phyloP scores from a whole-genome alignment of 2,797 vertebrate species.

The Helicolenus hilgendorfi region DNA sequence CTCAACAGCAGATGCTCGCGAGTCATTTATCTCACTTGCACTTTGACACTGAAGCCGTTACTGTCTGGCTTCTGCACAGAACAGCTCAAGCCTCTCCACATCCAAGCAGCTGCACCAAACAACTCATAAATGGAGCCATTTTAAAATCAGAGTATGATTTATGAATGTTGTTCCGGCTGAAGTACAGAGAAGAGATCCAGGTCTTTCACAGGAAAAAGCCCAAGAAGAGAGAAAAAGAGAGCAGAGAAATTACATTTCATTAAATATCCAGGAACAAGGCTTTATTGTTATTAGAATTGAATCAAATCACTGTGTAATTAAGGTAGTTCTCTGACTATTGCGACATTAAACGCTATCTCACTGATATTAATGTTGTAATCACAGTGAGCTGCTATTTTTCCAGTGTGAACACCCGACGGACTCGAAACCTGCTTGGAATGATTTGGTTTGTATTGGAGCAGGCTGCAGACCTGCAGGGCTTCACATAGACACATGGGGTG shows the following conservation, averaged over 20 bases:
- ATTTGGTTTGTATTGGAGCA: background rate
- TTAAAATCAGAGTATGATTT: constrained; percentile 68
- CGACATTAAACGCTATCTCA: background rate
- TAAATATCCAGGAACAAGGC: background rate
- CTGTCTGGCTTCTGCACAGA: constrained; percentile 79
- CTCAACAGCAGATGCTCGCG: constrained; percentile 77
- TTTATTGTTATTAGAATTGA: background rate
- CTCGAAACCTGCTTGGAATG: background rate
- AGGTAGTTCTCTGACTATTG: background rate
- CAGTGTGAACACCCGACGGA: background rate
- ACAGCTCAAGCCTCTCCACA: constrained; percentile 71
- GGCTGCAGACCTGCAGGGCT: background rate
- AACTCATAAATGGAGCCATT: constrained; percentile 72
- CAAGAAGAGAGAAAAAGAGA: background rate
- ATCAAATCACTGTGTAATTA: background rate
- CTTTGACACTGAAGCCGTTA: constrained; percentile 81
- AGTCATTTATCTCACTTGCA: constrained; percentile 86
- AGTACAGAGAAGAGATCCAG: constrained; percentile 27
- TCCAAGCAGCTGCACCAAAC: constrained; percentile 65
- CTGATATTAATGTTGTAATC: background rate
- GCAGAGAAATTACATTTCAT: background rate
- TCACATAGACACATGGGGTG: background rate
- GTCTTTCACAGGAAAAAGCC: background rate
- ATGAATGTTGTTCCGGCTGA: constrained; percentile 59
- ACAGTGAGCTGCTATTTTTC: background rate